Evolutionary conservation across 1,140 invertebrate species (phyloP), one percentile per base, ranked within the genome.

Genomic region (Drosophila ohnishii): DNA sequence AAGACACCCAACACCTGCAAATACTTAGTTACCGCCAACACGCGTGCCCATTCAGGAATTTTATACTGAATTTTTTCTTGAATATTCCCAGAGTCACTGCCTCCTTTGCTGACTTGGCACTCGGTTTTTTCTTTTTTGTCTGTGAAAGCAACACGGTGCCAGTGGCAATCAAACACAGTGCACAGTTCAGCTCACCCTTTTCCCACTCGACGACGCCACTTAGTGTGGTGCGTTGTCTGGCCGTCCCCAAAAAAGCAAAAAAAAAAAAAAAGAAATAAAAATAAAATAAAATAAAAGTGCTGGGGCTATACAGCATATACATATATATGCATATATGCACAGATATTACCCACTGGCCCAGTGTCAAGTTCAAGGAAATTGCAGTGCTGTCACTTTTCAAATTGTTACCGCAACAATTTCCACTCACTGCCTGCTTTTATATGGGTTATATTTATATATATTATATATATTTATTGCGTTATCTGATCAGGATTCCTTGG

Each of bases 291-390:
- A 65, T 19, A 35, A 47, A 47, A 69, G 44, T 35, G 22, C 34
- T 25, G 34, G 56, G 60, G 35, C 25, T 47, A 32, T 30, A 19
- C 19, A 37, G 35, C 48, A 42, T 56, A 55, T n/a, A 59, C 19
- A 19, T 37, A 73, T 14, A 44, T 45, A 42, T 55, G 48, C 47
- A 42, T 45, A 57, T 47, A 37, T 71, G 25, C 65, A 78, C 59
- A 42, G 45, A 45, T 60, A 57, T 72, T 48, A 58, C 71, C 55
- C 50, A 53, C 16, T 65, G 56, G 75, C 64, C 65, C 63, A 88
- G 84, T 89, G 85, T 89, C 85, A 89, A 89, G 85, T 89, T 89
- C 85, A 89, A 79, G 85, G 85, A 89, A 89, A 89, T 74, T 81
- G 85, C 85, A 71, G 60, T 61, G 85, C 55, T 89, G 71, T 75